phyloP scores from a whole-genome alignment of 2,113 vertebrate species.

The Sprattus sprattus region DNA sequence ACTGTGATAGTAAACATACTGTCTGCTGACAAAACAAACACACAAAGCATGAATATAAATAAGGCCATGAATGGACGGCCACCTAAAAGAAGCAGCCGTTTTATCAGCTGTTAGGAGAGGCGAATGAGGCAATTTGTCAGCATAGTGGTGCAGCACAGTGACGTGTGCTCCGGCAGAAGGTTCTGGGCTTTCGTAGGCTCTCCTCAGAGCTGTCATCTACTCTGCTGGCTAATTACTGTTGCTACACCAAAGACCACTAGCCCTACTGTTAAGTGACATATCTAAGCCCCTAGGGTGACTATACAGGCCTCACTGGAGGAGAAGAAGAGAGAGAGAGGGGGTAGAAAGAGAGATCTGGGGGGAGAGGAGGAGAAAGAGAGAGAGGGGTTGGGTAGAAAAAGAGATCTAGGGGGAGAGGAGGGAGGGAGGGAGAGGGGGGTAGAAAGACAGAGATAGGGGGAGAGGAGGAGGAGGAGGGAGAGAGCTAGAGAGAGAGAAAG shows the following conservation, averaged over 20 bases:
- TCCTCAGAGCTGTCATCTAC: neutral
- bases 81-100: slow-evolving; percentile 39
- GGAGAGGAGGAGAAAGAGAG: neutral
- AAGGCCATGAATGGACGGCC: slow-evolving; percentile 30
- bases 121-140: slow-evolving; percentile 36
- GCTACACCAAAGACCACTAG: neutral
- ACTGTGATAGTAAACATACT: slow-evolving; percentile 47
- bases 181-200: neutral
- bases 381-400: neutral
- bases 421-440: neutral
- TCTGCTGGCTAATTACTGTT: slow-evolving; percentile 8
- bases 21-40: slow-evolving; percentile 40
- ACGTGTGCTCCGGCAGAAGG: neutral
- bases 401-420: neutral
- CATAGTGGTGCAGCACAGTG: neutral
- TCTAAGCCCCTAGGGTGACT: neutral
- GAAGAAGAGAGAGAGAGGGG: neutral
- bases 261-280: neutral
- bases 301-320: neutral
- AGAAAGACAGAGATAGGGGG: neutral
- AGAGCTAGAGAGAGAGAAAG: neutral
- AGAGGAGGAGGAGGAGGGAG: slow-evolving; percentile 21
- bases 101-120: slow-evolving; percentile 48
- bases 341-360: neutral
- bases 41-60: slow-evolving; percentile 21